Conservation (phyloP, 2,797 vertebrate genomes). For the Dipus sagitta region DNA sequence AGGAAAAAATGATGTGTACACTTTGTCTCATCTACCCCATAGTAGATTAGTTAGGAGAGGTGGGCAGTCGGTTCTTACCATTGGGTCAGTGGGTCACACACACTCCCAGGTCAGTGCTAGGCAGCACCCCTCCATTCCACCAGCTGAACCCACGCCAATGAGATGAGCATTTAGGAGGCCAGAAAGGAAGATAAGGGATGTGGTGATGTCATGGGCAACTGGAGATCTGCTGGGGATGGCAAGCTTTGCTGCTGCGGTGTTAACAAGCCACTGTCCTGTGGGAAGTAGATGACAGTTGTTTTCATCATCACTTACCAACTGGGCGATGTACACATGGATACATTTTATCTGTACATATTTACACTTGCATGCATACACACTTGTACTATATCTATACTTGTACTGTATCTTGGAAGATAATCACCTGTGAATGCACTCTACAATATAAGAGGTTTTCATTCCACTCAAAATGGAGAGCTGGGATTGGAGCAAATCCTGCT, state of each 20-base stretch:
- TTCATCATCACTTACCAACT: conserved; percentile 58
- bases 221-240: conserved; percentile 72
- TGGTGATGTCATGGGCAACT: conserved; percentile 68
- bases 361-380: neutral
- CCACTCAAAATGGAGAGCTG: neutral
- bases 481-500: conserved; percentile 6
- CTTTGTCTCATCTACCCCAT: conserved; percentile 32
- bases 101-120: conserved; percentile 89
- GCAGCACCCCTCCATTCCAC: conserved; percentile 92
- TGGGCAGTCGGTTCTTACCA: conserved; percentile 89
- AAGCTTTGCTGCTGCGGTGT: conserved; percentile 80
- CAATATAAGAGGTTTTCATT: conserved; percentile 12
- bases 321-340: neutral
- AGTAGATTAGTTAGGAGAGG: neutral
- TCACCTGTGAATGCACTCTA: conserved; percentile 12
- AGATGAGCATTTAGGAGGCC: conserved; percentile 82
- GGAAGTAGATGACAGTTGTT: conserved; percentile 61
- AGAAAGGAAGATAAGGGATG: conserved; percentile 42
- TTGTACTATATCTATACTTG: conserved; percentile 5
- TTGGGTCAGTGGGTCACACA: conserved; percentile 92
- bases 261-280: conserved; percentile 80
- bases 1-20: neutral
- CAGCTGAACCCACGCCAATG: conserved; percentile 86
- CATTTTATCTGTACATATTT: conserved; percentile 4
- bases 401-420: conserved; percentile 49